Base-by-base conservation (phyloP, 53 echinoderm and acorn worm species). In the Paracentrotus lividus region DNA sequence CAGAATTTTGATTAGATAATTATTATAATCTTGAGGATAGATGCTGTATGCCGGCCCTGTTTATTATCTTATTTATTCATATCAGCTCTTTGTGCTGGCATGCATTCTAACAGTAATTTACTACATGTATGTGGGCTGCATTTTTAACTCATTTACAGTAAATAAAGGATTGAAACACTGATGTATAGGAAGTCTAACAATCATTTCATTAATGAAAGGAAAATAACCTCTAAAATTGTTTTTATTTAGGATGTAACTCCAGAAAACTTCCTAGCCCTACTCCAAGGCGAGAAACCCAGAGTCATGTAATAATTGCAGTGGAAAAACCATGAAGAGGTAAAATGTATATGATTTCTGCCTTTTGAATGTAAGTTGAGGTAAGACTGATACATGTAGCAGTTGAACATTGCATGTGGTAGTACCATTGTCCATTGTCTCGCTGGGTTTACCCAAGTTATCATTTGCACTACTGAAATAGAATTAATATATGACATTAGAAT, bases 251-350 rank as follows among this genome's bases (percentile, higher is more conserved):
- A 91, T 86, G 96, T 96, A 10, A 95, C 95, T 32, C 96, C 96
- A 61, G 90, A 96, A 38, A 96, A 96, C 56, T 96, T 96, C 84
- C 40, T 95, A 52, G 95, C 95, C 75, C 75, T 96, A 47, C 88
- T 96, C 81, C 93, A 95, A 84, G 96, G 96, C 20, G 95, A 95
- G 42, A 85, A 89, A 57, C 84, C 94, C 32, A n/a, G 68, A 84
- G 3, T 84, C 91, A 32, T 84, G 78, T 38, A 66, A 49, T 9
- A 78, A 55, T 9, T 92, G 93, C 58, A 93, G 93, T 88, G 96
- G 96, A 18, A 96, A 96, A 77, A 95, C 95, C n/a, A 49, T 96
- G 9, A 77, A 93, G 51, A 96, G 96, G 96, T 96, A 40, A 93
- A 64, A 9, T 58, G 52, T 52, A 52, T 9, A 9, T 52, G 3